Percentiles rank a stretch among this genome's conserved stretches.
phyloP scores from a whole-genome alignment of 2,113 vertebrate species.

The Bujurquina vittata region DNA sequence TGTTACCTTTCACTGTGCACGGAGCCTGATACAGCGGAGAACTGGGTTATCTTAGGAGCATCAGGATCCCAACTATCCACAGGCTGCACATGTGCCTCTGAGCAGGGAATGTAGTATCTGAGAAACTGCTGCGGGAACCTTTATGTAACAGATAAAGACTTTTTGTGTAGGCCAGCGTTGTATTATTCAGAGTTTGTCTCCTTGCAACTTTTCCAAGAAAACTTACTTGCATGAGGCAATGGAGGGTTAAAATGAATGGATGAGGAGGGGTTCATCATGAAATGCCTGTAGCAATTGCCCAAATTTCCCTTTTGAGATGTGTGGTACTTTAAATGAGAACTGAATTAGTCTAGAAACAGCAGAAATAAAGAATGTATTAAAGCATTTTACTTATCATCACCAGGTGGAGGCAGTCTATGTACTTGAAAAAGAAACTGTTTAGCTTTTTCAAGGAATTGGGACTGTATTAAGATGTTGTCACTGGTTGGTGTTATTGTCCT shows the following conservation, averaged over 20 bases:
- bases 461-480: conserved; percentile 11
- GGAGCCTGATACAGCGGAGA: conserved; percentile 25
- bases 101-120: conserved; percentile 2
- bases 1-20: conserved; percentile 13
- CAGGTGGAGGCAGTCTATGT: conserved; percentile 3
- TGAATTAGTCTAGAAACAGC: conserved; percentile 27
- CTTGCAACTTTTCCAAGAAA: neutral
- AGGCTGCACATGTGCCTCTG: conserved; percentile 56
- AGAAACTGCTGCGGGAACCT: neutral
- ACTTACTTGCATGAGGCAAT: conserved; percentile 11
- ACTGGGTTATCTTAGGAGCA: conserved; percentile 7
- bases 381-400: neutral
- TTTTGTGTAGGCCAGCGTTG: neutral
- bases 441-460: conserved; percentile 30
- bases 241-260: neutral
- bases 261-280: neutral
- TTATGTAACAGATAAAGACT: conserved; percentile 14
- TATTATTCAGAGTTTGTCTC: neutral
- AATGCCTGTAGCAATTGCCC: conserved; percentile 7
- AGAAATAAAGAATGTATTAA: conserved; percentile 46
- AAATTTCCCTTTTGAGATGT: conserved; percentile 16
- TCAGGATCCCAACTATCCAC: conserved; percentile 4
- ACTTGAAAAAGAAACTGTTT: conserved; percentile 8
- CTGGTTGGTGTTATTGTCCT: conserved; percentile 16
- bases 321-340: conserved; percentile 29